Evolutionary conservation across 2,797 vertebrate species (phyloP).

Genomic region (Eulemur rubriventer): DNA sequence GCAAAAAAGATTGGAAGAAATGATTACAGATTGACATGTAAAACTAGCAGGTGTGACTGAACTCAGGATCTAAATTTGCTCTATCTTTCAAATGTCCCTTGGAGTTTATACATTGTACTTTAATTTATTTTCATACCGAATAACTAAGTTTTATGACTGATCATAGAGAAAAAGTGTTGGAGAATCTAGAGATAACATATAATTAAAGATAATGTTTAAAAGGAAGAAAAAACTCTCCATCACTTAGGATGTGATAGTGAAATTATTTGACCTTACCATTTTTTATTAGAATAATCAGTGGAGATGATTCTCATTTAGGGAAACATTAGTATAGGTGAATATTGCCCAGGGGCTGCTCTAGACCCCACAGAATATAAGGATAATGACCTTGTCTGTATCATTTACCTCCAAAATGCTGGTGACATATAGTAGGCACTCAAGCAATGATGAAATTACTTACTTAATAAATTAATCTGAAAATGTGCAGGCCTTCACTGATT

Average conservation of each 20-base stretch:
- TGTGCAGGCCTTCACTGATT: background rate
- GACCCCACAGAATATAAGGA: background rate
- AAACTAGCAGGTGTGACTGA: background rate
- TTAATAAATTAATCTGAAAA: background rate
- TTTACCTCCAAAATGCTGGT: background rate
- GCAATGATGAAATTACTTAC: background rate
- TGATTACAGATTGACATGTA: background rate
- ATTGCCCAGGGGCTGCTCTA: background rate
- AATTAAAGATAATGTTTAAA: background rate
- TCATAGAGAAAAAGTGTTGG: background rate
- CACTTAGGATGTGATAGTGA: background rate
- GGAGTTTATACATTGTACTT: background rate
- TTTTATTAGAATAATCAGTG: background rate
- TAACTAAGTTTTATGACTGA: background rate
- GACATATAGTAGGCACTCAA: background rate
- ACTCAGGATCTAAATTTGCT: background rate
- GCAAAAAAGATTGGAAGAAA: background rate
- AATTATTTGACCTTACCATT: background rate
- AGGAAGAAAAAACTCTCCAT: background rate
- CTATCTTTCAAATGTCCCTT: background rate
- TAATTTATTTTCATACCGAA: background rate
- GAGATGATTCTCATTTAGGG: background rate
- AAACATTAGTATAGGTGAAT: background rate
- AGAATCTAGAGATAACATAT: background rate
- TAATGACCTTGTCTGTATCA: background rate